Evolutionary conservation across 2,888 invertebrate species (phyloP).

Genomic region (Autographa pulchrina): DNA sequence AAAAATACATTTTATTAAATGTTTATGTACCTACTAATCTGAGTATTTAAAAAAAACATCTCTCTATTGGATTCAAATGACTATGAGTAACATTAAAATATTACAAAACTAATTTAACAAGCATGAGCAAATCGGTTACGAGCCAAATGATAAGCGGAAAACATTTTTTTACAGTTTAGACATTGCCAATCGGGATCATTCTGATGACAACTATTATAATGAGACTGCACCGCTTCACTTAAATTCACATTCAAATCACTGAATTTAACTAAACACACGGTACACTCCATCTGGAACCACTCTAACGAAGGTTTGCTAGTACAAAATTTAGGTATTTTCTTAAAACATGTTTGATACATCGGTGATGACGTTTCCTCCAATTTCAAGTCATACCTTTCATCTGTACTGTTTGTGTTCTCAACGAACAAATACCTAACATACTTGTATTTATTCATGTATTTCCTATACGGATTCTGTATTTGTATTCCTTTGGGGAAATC

Average conservation of each 20-base stretch:
- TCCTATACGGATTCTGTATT: constrained; percentile 52
- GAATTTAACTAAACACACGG: constrained; percentile 62
- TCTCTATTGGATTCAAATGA: too few relatives aligned
- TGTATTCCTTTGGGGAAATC: constrained; percentile 16
- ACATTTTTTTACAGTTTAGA: constrained; percentile 60
- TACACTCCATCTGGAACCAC: constrained; percentile 70
- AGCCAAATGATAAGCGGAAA: constrained; percentile 59
- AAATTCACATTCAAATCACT: constrained; percentile 26
- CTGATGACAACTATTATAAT: constrained; percentile 67
- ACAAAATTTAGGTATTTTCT: constrained; percentile 25
- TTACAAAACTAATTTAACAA: constrained; percentile 49
- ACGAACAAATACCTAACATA: constrained; percentile 72
- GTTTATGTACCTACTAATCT: too few relatives aligned
- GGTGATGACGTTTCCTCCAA: constrained; percentile 72
- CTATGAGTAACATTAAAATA: too few relatives aligned
- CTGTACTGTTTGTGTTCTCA: constrained; percentile 45
- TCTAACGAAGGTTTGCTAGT: neutral
- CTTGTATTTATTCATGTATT: constrained; percentile 62
- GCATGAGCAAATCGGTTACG: constrained; percentile 66
- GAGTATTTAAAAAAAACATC: too few relatives aligned
- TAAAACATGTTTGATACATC: constrained; percentile 48
- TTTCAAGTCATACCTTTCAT: constrained; percentile 67
- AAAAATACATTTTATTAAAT: too few relatives aligned
- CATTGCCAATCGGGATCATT: constrained; percentile 73
- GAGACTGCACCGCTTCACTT: constrained; percentile 53